Evolutionary conservation across 2,888 invertebrate species (phyloP).

Genomic region (Malacosoma neustria): DNA sequence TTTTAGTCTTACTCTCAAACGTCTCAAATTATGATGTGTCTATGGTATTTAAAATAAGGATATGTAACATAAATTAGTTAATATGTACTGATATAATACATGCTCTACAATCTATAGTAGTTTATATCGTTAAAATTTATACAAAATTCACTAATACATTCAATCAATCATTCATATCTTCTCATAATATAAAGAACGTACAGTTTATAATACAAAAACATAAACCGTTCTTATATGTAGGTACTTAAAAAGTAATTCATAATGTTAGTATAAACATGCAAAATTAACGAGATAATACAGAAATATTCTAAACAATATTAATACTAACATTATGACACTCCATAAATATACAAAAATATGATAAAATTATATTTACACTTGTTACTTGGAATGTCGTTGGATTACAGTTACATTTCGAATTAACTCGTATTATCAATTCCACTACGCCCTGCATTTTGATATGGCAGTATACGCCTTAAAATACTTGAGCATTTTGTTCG

Average conservation of each 20-base stretch:
- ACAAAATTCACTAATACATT: slow-evolving; percentile 26
- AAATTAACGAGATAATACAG: slow-evolving; percentile 15
- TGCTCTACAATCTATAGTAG: slow-evolving; percentile 5
- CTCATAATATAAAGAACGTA: slow-evolving; percentile 42
- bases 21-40: slow-evolving; percentile 15
- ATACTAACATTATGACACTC: slow-evolving; percentile 37
- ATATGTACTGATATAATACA: background rate
- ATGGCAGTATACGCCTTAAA: slow-evolving; percentile 64
- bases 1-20: slow-evolving; percentile 15
- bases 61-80: slow-evolving; percentile 32
- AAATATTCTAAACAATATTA: slow-evolving; percentile 17
- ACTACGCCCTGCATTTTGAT: slow-evolving; percentile 38
- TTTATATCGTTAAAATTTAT: slow-evolving; percentile 26
- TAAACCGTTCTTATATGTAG: slow-evolving; percentile 49
- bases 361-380: slow-evolving; percentile 48
- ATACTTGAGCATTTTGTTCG: slow-evolving; percentile 68
- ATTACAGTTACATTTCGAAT: slow-evolving; percentile 23
- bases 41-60: slow-evolving; percentile 18
- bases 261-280: slow-evolving; percentile 30
- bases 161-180: slow-evolving; percentile 24
- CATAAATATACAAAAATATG: slow-evolving; percentile 53
- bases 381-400: slow-evolving; percentile 36
- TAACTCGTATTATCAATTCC: slow-evolving; percentile 10
- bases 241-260: too few species aligned
- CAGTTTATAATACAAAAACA: slow-evolving; percentile 60